Evolutionary conservation across 2,888 invertebrate genomes (phyloP).

Genomic region (Galeruca laticollis): DNA sequence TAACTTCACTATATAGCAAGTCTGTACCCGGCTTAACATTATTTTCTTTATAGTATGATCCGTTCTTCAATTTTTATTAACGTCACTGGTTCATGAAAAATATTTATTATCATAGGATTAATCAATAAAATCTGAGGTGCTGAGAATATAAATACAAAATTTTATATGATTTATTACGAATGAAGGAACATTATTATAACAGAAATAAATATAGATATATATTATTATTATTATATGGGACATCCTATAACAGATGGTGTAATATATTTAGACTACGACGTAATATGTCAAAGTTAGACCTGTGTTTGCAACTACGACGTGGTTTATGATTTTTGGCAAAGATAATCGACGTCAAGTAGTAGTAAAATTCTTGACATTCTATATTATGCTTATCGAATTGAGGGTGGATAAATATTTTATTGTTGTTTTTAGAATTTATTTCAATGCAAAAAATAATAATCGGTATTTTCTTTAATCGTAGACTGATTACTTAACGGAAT

Average conservation of each 20-base stretch:
- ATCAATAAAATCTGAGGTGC: too few relatives aligned
- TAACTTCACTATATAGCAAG: too few relatives aligned
- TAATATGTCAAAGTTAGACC: slow-evolving; percentile 32
- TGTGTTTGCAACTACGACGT: slow-evolving; percentile 24
- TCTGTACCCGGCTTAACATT: too few relatives aligned
- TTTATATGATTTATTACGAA: neutral
- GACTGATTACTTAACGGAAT: too few relatives aligned
- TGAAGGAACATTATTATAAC: neutral
- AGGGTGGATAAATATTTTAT: slow-evolving; percentile 14
- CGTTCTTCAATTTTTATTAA: too few relatives aligned
- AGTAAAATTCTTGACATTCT: slow-evolving; percentile 32
- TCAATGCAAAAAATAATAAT: neutral
- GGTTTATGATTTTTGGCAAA: slow-evolving; percentile 34
- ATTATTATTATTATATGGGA: neutral
- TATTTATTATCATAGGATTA: too few relatives aligned
- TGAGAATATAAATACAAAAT: too few relatives aligned
- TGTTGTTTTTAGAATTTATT: neutral
- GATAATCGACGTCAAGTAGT: slow-evolving; percentile 28
- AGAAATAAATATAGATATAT: too few relatives aligned
- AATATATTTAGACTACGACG: slow-evolving; percentile 32
- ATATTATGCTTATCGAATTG: slow-evolving; percentile 10
- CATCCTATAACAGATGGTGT: neutral
- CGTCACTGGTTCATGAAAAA: too few relatives aligned
- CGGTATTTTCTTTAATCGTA: neutral
- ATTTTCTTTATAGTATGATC: too few relatives aligned